Conservation (phyloP, 2,113 vertebrate genomes). For the Marcusenius ussheri region DNA sequence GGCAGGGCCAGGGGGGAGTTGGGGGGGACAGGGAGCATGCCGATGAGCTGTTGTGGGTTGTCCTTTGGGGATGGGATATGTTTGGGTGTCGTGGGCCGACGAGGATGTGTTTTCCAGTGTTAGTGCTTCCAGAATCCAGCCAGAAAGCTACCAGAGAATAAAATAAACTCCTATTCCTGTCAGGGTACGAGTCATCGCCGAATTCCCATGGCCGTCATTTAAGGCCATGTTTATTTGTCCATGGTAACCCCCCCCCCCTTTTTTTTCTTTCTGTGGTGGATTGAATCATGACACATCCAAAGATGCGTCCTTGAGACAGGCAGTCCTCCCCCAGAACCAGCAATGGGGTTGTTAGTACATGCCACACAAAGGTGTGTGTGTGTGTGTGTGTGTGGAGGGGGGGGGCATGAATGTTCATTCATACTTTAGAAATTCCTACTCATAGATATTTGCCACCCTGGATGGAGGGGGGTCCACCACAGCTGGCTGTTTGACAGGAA, state of each 20-base stretch:
- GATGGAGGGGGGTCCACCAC: not conserved
- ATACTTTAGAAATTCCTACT: not conserved
- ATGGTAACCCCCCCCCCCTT: not conserved
- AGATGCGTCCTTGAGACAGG: not conserved
- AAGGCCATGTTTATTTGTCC: not conserved
- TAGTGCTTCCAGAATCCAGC: not conserved
- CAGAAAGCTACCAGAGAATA: not conserved
- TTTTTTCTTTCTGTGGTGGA: not conserved
- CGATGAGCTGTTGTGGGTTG: not conserved
- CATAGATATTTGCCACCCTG: not conserved
- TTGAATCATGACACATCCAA: not conserved
- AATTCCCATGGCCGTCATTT: not conserved
- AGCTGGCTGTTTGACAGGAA: not conserved
- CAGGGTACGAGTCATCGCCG: too few species aligned
- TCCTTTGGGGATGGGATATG: not conserved
- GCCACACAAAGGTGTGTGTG: not conserved
- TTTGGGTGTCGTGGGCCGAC: not conserved
- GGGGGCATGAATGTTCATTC: not conserved
- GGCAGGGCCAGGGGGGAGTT: conserved; percentile 3
- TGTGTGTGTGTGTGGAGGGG: not conserved
- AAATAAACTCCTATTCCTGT: not conserved
- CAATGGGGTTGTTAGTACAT: not conserved
- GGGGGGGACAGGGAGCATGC: not conserved
- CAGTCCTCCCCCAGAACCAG: not conserved
- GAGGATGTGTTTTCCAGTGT: not conserved